Evolutionary conservation across 2,113 vertebrate genomes (phyloP).

Genomic region (Callaeas wilsoni): DNA sequence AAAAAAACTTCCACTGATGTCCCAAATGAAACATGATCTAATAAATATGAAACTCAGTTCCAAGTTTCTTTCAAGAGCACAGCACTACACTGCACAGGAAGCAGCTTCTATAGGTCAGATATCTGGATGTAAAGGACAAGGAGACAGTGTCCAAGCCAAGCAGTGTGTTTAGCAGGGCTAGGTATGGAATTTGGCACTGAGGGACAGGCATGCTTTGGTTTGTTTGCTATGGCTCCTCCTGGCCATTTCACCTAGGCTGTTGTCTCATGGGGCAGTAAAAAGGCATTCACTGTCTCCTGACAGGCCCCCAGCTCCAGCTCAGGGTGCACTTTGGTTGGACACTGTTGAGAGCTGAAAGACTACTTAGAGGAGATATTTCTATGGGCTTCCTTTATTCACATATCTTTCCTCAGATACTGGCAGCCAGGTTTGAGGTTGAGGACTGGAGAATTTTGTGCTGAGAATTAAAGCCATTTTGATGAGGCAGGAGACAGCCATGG

Average conservation of each 20-base stretch:
- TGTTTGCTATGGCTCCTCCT: not conserved
- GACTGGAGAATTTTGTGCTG: not conserved
- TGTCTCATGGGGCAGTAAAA: not conserved
- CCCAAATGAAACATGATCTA: not conserved
- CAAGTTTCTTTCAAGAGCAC: not conserved
- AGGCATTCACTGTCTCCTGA: not conserved
- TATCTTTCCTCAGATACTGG: not conserved
- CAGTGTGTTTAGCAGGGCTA: not conserved
- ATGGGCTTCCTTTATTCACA: not conserved
- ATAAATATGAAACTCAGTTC: not conserved
- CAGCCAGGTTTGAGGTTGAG: not conserved
- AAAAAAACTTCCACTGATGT: not conserved
- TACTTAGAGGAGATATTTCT: not conserved
- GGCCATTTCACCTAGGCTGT: not conserved
- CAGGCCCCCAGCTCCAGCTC: not conserved
- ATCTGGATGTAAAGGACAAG: not conserved
- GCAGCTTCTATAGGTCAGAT: not conserved
- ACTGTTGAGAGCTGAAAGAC: not conserved
- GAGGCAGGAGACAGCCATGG: not conserved
- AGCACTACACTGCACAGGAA: not conserved
- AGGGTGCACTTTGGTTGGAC: not conserved
- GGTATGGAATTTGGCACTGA: not conserved
- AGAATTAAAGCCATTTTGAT: not conserved
- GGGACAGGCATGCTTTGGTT: not conserved
- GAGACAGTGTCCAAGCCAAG: not conserved